phyloP scores from a whole-genome alignment of 2,888 invertebrate genomes.

The Himalopsyche tibetana region DNA sequence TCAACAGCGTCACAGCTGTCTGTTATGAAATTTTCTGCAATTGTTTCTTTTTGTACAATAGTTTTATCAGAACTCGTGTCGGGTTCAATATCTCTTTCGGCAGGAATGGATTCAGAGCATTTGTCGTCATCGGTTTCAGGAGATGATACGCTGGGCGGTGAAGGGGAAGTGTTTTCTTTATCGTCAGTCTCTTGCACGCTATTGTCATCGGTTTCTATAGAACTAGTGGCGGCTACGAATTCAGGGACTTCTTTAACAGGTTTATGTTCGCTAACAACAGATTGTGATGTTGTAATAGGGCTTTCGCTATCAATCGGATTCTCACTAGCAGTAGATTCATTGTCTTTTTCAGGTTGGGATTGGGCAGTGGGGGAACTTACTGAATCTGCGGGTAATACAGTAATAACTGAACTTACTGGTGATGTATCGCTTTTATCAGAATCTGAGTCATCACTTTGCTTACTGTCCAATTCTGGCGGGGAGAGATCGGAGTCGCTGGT shows the following conservation, averaged over 20 bases:
- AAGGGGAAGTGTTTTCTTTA: slow-evolving; percentile 57
- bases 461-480: slow-evolving; percentile 44
- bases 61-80: slow-evolving; percentile 55
- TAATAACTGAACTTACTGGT: slow-evolving; percentile 60
- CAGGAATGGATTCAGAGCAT: not conserved
- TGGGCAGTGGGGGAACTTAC: slow-evolving; percentile 64
- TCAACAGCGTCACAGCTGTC: not conserved
- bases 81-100: slow-evolving; percentile 49
- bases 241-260: slow-evolving; percentile 57
- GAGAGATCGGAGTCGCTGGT: slow-evolving; percentile 53
- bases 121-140: not conserved
- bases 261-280: slow-evolving; percentile 43
- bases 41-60: slow-evolving; percentile 34
- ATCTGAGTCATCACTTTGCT: slow-evolving; percentile 43
- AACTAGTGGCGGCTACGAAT: slow-evolving; percentile 33
- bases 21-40: not conserved
- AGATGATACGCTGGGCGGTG: not conserved
- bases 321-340: slow-evolving; percentile 63
- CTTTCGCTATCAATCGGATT: not conserved
- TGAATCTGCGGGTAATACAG: slow-evolving; percentile 64
- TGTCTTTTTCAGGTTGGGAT: slow-evolving; percentile 63
- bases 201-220: slow-evolving; percentile 54
- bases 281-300: not conserved
- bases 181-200: slow-evolving; percentile 57
- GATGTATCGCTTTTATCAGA: not conserved